Percentiles rank a stretch among this genome's conserved stretches.
These are phyloP conservation scores for Prosopocoilus inquinatus DNA, from an alignment of 2,888 invertebrate species.

Conservation along the genomic window DNA sequence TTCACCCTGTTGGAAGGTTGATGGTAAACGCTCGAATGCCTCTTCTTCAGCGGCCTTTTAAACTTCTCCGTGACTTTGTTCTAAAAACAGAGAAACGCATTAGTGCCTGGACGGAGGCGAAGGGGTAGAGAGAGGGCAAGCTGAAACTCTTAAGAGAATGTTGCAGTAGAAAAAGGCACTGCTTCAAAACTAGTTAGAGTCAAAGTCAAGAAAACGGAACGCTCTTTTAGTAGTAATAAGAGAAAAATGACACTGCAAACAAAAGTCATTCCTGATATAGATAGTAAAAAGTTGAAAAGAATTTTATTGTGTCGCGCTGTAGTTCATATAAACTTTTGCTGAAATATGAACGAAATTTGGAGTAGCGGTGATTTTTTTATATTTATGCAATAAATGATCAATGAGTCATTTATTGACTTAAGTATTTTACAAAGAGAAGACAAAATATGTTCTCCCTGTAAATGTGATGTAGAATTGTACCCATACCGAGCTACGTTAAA, in stretches of 20 bases:
- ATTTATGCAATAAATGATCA: too few relatives aligned
- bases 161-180: neutral
- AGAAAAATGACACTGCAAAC: constrained; percentile 10
- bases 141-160: neutral
- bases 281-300: too few relatives aligned
- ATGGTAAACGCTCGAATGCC: constrained; percentile 82
- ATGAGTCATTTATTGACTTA: too few relatives aligned
- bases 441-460: too few relatives aligned
- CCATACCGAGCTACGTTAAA: too few relatives aligned
- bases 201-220: constrained; percentile 11
- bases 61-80: constrained; percentile 85
- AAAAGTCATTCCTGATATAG: neutral
- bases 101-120: neutral
- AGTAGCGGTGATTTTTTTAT: too few relatives aligned
- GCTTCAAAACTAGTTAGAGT: neutral
- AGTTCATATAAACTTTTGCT: too few relatives aligned
- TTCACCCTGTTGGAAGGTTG: constrained; percentile 89
- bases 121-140: neutral
- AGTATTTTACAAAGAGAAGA: too few relatives aligned
- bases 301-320: too few relatives aligned
- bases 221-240: constrained; percentile 2
- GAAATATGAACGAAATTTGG: too few relatives aligned
- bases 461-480: too few relatives aligned
- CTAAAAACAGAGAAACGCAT: constrained; percentile 48
- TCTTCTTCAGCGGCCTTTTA: constrained; percentile 84